These are phyloP conservation scores for Grantiella picta DNA, from an alignment of 2,113 vertebrate genomes.

Conservation along the genomic window DNA sequence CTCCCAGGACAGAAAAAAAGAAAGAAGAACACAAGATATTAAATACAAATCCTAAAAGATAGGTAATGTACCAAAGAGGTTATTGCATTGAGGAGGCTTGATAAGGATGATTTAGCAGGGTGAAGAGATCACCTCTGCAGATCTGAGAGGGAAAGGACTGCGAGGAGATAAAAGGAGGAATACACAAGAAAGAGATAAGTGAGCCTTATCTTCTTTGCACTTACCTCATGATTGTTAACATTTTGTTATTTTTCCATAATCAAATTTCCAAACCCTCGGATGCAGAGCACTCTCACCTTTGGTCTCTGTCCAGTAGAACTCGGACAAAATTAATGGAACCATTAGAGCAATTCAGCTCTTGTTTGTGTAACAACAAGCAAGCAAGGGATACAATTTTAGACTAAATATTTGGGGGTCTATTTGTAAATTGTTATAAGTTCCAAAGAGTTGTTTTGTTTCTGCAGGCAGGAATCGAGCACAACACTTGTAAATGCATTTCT, in stretches of 20 bases:
- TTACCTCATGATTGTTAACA: background rate
- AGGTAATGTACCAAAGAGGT: constrained; percentile 41
- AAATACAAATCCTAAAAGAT: constrained; percentile 49
- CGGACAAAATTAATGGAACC: background rate
- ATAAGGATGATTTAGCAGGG: constrained; percentile 55
- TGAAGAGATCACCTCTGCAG: constrained; percentile 41
- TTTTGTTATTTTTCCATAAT: background rate
- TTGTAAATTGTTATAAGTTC: background rate
- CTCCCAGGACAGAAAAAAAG: background rate
- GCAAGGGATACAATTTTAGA: background rate
- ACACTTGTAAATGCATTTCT: background rate
- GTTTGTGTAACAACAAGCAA: background rate
- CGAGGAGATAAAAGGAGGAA: background rate
- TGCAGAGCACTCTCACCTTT: background rate
- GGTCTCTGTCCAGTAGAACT: background rate
- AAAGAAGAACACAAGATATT: constrained; percentile 15
- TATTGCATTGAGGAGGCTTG: constrained; percentile 31
- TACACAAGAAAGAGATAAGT: background rate
- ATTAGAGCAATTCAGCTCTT: background rate
- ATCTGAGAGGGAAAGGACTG: background rate
- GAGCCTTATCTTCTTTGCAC: background rate
- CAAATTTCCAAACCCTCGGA: background rate
- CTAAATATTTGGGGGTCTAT: background rate
- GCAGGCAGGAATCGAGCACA: background rate
- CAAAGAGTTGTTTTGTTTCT: background rate